Percentiles rank a stretch among this genome's conserved stretches.
Evolutionary conservation across 92 coral and sea anemone genomes (phyloP).

Genomic region (Phenganax stokvisi): DNA sequence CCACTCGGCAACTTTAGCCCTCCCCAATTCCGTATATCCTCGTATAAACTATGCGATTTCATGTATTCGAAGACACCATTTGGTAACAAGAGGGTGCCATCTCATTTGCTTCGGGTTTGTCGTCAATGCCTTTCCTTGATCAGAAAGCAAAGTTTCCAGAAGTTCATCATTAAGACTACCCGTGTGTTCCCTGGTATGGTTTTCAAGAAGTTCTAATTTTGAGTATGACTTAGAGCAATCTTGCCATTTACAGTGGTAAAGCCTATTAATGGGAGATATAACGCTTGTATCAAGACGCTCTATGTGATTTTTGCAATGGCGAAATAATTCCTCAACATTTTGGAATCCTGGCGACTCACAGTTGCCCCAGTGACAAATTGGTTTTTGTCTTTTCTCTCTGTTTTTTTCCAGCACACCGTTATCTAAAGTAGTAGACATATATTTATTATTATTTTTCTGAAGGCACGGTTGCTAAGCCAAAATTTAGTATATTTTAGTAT

Average conservation of each 20-base stretch:
- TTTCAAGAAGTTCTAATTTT: slow-evolving; percentile 35
- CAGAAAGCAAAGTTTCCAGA: slow-evolving; percentile 27
- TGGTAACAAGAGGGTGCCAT: slow-evolving; percentile 36
- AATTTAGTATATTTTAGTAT: too few species aligned
- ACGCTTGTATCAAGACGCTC: slow-evolving; percentile 21
- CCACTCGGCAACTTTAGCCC: slow-evolving; percentile 42
- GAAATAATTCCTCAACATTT: slow-evolving; percentile 28
- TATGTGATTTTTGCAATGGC: slow-evolving; percentile 30
- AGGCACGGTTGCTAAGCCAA: too few species aligned
- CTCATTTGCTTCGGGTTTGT: slow-evolving; percentile 37
- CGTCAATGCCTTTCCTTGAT: slow-evolving; percentile 35
- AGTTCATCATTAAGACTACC: slow-evolving; percentile 10
- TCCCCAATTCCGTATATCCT: slow-evolving; percentile 22
- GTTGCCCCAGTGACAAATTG: slow-evolving; percentile 19
- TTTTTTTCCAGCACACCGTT: not conserved
- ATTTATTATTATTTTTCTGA: too few species aligned
- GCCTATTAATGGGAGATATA: slow-evolving; percentile 32
- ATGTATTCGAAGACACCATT: slow-evolving; percentile 38
- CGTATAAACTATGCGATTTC: slow-evolving; percentile 30
- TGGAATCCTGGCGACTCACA: slow-evolving; percentile 13
- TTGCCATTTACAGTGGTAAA: slow-evolving; percentile 19
- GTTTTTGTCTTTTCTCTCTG: slow-evolving; percentile 17
- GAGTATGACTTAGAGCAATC: slow-evolving; percentile 12
- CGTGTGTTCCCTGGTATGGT: slow-evolving; percentile 36
- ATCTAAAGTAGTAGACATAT: too few species aligned